phyloP scores from a whole-genome alignment of 2,113 vertebrate genomes.

The Poeciliopsis retropinna region DNA sequence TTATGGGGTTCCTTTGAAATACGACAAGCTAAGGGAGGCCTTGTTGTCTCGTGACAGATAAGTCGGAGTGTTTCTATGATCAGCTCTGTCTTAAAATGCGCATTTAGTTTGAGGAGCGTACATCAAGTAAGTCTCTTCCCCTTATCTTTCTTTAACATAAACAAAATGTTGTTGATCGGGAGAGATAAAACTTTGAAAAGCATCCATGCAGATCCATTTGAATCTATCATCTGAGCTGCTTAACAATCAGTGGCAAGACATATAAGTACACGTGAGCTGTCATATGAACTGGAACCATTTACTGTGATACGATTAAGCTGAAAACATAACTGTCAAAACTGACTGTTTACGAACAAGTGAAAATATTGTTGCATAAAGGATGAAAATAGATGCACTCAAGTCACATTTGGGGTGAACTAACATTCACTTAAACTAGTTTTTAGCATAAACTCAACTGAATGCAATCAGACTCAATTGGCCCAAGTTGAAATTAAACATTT shows the following conservation, averaged over 20 bases:
- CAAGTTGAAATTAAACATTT: too few relatives aligned
- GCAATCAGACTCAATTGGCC: too few relatives aligned
- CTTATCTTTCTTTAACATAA: conserved; percentile 36
- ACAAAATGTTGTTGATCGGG: conserved; percentile 48
- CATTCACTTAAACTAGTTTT: too few relatives aligned
- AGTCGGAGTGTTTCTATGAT: conserved; percentile 67
- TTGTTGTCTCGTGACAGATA: conserved; percentile 57
- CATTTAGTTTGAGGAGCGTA: conserved; percentile 38
- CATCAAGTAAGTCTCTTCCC: conserved; percentile 33
- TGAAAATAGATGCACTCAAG: background rate
- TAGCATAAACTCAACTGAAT: too few relatives aligned
- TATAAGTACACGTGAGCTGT: conserved; percentile 62
- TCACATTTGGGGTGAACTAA: too few relatives aligned
- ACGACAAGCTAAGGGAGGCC: conserved; percentile 45
- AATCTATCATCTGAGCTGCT: conserved; percentile 53
- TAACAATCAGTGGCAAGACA: conserved; percentile 46
- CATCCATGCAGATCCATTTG: conserved; percentile 53
- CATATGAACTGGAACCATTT: conserved; percentile 64
- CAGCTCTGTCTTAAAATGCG: conserved; percentile 58
- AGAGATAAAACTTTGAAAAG: conserved; percentile 50
- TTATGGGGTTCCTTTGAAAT: conserved; percentile 49
- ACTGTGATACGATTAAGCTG: conserved; percentile 45
- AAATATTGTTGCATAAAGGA: too few relatives aligned
- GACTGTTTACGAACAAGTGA: too few relatives aligned
- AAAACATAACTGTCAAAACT: too few relatives aligned